Evolutionary conservation across 2,797 vertebrate species (phyloP).

Genomic region (Aplochiton taeniatus): DNA sequence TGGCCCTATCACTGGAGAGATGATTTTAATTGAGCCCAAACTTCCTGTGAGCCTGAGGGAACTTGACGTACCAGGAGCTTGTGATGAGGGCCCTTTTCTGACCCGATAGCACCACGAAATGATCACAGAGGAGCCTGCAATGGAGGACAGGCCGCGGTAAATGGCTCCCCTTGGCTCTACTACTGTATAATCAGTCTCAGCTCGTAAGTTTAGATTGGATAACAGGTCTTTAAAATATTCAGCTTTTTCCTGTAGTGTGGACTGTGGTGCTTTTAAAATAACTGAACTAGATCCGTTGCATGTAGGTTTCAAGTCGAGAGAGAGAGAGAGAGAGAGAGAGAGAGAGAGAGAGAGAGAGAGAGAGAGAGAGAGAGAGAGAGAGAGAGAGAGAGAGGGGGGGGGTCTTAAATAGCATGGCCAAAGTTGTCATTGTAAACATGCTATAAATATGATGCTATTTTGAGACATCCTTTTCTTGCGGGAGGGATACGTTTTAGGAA

Average conservation of each 20-base stretch:
- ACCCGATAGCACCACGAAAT: constrained; percentile 29
- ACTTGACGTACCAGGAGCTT: constrained; percentile 23
- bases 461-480: constrained; percentile 35
- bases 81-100: constrained; percentile 21
- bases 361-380: too few relatives aligned
- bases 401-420: constrained; percentile 29
- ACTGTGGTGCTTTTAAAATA: constrained; percentile 10
- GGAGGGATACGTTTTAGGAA: constrained; percentile 44
- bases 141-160: constrained; percentile 26
- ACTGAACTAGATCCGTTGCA: too few relatives aligned
- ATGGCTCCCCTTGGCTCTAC: constrained; percentile 25
- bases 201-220: constrained; percentile 20
- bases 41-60: constrained; percentile 27
- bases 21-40: constrained; percentile 49
- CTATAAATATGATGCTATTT: constrained; percentile 34
- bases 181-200: constrained; percentile 6
- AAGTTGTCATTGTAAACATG: constrained; percentile 45
- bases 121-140: constrained; percentile 26
- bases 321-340: too few relatives aligned
- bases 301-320: too few relatives aligned
- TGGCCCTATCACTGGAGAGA: constrained; percentile 42
- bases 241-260: constrained; percentile 33
- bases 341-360: too few relatives aligned
- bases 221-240: constrained; percentile 23
- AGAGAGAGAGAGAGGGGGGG: constrained; percentile 3